Conservation (phyloP, 2,888 invertebrate genomes). For the Caenorhabditis sp. region DNA sequence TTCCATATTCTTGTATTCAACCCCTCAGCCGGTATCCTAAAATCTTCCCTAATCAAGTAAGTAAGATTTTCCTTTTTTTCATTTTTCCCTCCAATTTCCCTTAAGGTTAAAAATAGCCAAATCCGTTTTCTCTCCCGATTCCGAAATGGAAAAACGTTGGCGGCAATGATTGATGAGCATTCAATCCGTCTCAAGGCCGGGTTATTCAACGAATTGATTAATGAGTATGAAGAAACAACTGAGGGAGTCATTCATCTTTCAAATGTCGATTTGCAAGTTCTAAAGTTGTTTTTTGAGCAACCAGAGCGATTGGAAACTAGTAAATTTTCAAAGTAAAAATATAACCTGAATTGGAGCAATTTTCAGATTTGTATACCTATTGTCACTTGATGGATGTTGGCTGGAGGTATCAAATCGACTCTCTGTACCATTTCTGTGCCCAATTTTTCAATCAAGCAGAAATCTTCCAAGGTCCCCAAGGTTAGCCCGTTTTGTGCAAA, state of each 20-base stretch:
- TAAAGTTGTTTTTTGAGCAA: not conserved
- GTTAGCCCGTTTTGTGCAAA: too few species aligned
- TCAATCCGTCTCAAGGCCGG: slow-evolving; percentile 2
- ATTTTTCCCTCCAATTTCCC: not conserved
- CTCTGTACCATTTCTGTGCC: not conserved
- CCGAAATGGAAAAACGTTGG: not conserved
- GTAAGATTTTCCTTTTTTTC: too few species aligned
- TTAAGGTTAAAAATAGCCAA: not conserved
- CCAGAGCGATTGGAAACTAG: not conserved
- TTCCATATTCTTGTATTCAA: too few species aligned
- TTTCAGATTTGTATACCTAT: not conserved
- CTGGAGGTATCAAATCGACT: not conserved
- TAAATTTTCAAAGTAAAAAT: not conserved
- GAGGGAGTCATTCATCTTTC: not conserved
- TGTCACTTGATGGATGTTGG: slow-evolving; percentile 1
- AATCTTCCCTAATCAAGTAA: too few species aligned
- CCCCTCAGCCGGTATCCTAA: too few species aligned
- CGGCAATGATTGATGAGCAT: slow-evolving; percentile 2
- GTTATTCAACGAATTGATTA: not conserved
- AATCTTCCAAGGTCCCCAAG: not conserved
- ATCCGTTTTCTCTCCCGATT: not conserved
- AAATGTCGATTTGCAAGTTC: not conserved
- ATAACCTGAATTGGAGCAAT: not conserved
- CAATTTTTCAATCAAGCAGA: not conserved
- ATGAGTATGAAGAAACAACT: not conserved